phyloP scores from a whole-genome alignment of 2,113 vertebrate genomes.

The Tauraco erythrolophus region DNA sequence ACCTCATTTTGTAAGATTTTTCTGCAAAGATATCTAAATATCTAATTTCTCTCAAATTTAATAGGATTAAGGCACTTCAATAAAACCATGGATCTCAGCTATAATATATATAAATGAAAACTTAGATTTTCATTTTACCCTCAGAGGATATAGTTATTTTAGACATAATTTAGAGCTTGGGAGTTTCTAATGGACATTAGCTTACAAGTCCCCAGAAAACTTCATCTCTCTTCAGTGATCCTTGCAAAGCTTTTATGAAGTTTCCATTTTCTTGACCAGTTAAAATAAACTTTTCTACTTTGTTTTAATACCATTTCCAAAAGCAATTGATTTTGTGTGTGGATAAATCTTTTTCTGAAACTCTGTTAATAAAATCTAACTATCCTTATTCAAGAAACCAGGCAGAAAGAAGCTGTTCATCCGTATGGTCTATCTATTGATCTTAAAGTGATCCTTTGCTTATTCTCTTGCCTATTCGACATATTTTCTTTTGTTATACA shows the following conservation, averaged over 20 bases:
- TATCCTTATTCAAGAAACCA: background rate
- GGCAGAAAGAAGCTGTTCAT: background rate
- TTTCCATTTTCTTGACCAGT: background rate
- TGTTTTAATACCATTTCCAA: background rate
- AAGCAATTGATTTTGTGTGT: background rate
- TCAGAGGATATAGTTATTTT: background rate
- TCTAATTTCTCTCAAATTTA: background rate
- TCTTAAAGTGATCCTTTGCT: background rate
- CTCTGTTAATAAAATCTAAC: background rate
- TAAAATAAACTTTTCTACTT: background rate
- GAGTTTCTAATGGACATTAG: background rate
- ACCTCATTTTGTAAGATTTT: background rate
- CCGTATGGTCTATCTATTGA: background rate
- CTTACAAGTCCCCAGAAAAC: background rate
- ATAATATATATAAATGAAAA: background rate
- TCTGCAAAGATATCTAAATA: background rate
- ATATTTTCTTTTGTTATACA: background rate
- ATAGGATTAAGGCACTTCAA: background rate
- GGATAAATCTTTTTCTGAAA: background rate
- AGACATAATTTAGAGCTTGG: background rate
- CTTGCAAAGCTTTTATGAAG: background rate
- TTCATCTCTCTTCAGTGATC: background rate
- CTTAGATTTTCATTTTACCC: background rate
- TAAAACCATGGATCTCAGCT: background rate
- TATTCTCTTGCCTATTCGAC: background rate